Conservation (phyloP, 2,113 vertebrate genomes). For the Ictidomys tridecemlineatus region DNA sequence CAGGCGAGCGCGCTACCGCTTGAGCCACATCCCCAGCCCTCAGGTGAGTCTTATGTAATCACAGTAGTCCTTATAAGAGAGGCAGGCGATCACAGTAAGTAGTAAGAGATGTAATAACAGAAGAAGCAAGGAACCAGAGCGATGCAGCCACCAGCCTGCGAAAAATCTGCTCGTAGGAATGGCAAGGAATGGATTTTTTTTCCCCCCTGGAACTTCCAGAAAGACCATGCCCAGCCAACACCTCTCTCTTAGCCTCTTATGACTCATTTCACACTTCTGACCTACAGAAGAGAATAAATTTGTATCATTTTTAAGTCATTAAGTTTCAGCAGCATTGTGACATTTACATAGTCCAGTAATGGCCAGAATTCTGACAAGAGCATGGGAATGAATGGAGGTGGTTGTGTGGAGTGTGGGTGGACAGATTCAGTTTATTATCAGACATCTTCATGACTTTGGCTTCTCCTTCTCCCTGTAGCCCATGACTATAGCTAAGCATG, state of each 20-base stretch:
- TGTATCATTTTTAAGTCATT: background rate
- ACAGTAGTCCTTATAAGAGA: background rate
- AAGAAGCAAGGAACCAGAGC: background rate
- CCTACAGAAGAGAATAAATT: background rate
- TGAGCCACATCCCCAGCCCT: too few species aligned
- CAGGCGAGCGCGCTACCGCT: too few species aligned
- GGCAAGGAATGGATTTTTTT: background rate
- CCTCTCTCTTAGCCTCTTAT: background rate
- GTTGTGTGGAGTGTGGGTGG: background rate
- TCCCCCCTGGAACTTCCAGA: background rate
- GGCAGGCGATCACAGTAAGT: background rate
- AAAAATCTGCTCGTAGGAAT: background rate
- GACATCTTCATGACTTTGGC: background rate
- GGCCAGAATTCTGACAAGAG: background rate
- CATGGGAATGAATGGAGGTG: background rate
- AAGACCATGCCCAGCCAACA: background rate
- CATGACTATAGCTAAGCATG: background rate
- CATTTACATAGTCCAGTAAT: background rate
- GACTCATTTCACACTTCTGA: background rate
- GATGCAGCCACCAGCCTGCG: background rate
- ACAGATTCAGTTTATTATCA: background rate
- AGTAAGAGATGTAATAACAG: background rate
- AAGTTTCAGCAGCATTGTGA: background rate
- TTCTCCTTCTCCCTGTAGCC: background rate
- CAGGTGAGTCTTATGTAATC: background rate